Conservation (phyloP, 2,113 vertebrate species). For the Himantopus leucocephalus region DNA sequence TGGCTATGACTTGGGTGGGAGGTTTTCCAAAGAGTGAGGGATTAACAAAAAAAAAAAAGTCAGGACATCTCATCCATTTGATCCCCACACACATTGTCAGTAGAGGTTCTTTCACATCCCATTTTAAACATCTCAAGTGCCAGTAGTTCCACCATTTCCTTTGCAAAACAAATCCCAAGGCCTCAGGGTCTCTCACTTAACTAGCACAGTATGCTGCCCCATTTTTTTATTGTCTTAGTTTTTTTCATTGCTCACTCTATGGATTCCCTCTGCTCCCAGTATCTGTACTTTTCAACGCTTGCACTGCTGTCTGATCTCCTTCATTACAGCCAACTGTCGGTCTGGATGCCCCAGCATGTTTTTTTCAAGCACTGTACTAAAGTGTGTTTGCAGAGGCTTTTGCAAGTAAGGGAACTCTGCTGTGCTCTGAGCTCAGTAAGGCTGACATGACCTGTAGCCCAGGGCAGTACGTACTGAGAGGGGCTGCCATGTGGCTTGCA, state of each 20-base stretch:
- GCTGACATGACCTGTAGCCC: not conserved
- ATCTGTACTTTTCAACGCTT: not conserved
- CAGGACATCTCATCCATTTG: not conserved
- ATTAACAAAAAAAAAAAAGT: not conserved
- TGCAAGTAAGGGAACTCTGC: not conserved
- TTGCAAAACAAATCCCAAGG: not conserved
- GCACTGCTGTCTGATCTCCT: not conserved
- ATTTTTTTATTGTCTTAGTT: not conserved
- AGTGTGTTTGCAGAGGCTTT: not conserved
- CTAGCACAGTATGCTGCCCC: not conserved
- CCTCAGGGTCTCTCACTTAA: not conserved
- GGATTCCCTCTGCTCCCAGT: not conserved
- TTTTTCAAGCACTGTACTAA: not conserved
- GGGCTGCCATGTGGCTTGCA: not conserved
- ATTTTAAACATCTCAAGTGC: not conserved
- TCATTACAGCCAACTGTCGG: not conserved
- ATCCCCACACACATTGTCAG: not conserved
- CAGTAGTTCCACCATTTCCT: not conserved
- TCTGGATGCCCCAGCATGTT: not conserved
- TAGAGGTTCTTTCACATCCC: not conserved
- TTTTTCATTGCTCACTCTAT: not conserved
- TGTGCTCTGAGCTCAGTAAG: not conserved
- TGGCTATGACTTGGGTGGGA: not conserved
- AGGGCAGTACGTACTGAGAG: not conserved
- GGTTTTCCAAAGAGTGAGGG: not conserved